Base-by-base conservation (phyloP, 1,140 invertebrate genomes). In the Colletes gigas region DNA sequence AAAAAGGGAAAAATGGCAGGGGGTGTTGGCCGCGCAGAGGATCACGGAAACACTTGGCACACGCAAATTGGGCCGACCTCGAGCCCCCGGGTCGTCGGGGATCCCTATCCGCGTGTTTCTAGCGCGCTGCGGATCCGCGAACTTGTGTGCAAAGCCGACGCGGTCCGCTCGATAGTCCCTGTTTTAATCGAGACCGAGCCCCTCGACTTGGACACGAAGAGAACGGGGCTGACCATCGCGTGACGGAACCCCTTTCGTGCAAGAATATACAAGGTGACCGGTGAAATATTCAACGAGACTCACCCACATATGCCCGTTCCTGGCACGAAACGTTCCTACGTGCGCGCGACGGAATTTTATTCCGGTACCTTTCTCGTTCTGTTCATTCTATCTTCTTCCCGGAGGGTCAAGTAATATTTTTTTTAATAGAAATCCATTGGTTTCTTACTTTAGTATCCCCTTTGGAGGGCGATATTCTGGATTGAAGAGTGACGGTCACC, bases 221-320 rank as follows among this genome's bases (percentile, higher is more conserved):
- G 62, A 70, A 63, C 65, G 66, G 50, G 71, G 54, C 79, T 74
- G 87, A 74, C 80, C 74, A 83, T 88, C 74, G 86, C 87, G 86
- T 88, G 85, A 88, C 83, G 21, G 19, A 54, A 78, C 54, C 79
- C 65, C 30, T 81, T 50, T 83, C 17, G 63, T 15, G 39, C 47
- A 0, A 0, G 44, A 1, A 39, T 81, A 9, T 55, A 78, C 30
- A 3, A 50, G 60, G 69, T 78, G 65, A 66, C 30, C 30, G 30
- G 30, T 30, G 30, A 30, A 30, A 30, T 30, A 30, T 30, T 30
- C 30, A 30, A 30, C 30, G 30, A 30, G 30, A 30, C 30, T 30
- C 30, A 30, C 30, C 30, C 30, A 30, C 30, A 30, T 30, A 30
- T 30, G 30, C 30, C 30, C 30, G 30, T 30, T 30, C 30, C 30